Percentiles rank a stretch among this genome's conserved stretches.
Evolutionary conservation across 2,888 invertebrate genomes (phyloP).

Genomic region (Nomada lathburiana): DNA sequence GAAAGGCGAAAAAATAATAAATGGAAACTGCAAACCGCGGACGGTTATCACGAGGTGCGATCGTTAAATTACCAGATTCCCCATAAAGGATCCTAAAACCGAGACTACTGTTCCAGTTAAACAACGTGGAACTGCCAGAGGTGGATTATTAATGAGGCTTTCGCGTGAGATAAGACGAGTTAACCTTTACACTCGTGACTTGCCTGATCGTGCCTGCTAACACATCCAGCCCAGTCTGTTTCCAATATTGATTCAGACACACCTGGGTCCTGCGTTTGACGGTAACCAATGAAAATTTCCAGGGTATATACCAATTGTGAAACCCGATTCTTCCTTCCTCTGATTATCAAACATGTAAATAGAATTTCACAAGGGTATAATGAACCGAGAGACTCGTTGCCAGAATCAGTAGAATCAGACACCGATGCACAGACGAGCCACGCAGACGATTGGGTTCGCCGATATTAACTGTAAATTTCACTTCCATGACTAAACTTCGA

Average conservation of each 20-base stretch:
- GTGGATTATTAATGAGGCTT: constrained; percentile 58
- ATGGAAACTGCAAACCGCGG: not conserved
- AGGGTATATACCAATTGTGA: not conserved
- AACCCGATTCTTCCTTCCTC: too few species aligned
- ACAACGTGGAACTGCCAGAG: constrained; percentile 13
- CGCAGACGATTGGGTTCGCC: not conserved
- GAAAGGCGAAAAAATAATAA: constrained; percentile 25
- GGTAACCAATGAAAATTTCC: not conserved
- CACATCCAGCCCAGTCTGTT: constrained; percentile 26
- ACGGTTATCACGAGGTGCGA: constrained; percentile 16
- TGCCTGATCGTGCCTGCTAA: constrained; percentile 24
- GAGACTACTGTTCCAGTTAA: constrained; percentile 42
- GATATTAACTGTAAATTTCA: too few species aligned
- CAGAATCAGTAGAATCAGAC: constrained; percentile 21
- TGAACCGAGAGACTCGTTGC: too few species aligned
- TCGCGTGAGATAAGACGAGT: constrained; percentile 62
- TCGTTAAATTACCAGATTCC: constrained; percentile 50
- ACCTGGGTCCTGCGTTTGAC: not conserved
- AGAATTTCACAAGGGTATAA: too few species aligned
- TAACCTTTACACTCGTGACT: constrained; percentile 57
- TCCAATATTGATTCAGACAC: constrained; percentile 51
- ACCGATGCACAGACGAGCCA: not conserved
- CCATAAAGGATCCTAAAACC: constrained; percentile 26
- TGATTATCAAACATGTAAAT: too few species aligned
- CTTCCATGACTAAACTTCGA: not conserved